Conservation (phyloP, 2,797 vertebrate genomes). For the Cercopithecus petaurista region DNA sequence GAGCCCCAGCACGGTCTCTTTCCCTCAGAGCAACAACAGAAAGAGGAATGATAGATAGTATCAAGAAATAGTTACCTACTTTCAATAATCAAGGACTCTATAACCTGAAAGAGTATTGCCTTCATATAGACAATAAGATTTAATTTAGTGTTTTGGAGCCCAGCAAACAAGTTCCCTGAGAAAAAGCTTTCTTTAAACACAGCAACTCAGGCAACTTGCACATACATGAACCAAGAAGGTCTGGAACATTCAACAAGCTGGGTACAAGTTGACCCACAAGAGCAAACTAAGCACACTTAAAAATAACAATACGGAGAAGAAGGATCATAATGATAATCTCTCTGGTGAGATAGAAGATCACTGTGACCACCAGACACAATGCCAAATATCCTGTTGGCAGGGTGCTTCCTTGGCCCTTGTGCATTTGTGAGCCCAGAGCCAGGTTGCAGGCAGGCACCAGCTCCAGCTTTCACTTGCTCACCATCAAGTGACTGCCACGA, state of each 20-base stretch:
- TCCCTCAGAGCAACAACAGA: conserved; percentile 4
- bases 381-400: conserved; percentile 80
- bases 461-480: conserved; percentile 59
- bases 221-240: conserved; percentile 65
- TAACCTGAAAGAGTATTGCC: not conserved
- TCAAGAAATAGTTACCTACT: not conserved
- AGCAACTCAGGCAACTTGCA: not conserved
- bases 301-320: conserved; percentile 74
- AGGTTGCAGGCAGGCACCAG: conserved; percentile 39
- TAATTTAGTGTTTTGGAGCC: not conserved
- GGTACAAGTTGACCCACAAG: conserved; percentile 12
- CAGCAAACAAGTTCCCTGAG: not conserved
- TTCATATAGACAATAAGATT: not conserved
- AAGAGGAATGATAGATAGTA: not conserved
- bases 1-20: not conserved
- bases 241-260: conserved; percentile 64
- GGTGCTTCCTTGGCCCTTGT: conserved; percentile 72
- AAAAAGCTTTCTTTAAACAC: not conserved
- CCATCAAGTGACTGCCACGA: conserved; percentile 42
- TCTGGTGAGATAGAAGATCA: conserved; percentile 81
- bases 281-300: conserved; percentile 77
- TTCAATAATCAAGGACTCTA: conserved; percentile 25
- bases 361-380: conserved; percentile 71
- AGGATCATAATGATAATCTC: conserved; percentile 76
- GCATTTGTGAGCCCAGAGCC: conserved; percentile 51